Evolutionary conservation across 1,140 invertebrate genomes (phyloP), one percentile per base, ranked within the genome.

Genomic region (Sminthurides bifidus): DNA sequence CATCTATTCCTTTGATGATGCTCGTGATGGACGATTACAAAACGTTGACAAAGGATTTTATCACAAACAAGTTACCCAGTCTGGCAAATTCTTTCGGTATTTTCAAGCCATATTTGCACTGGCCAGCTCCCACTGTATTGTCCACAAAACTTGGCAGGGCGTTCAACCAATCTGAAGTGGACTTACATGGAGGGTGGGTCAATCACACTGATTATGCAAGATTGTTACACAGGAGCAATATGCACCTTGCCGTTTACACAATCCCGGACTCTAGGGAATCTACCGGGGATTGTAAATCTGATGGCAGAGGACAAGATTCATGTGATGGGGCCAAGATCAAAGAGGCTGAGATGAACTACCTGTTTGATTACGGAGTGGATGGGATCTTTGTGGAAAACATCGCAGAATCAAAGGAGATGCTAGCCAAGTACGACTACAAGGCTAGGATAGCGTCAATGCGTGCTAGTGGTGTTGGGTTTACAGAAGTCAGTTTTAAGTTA

Each of bases 321-420:
- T 14, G 52, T n/a, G 30, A 54, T 0, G 58, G 58, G 4, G 55
- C 53, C 38, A 44, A 26, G 1, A 27, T 59, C 5, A 60, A 60
- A 35, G 10, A 19, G n/a, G 41, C 44, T 23, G 60, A 61, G 46
- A n/a, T 61, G 6, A 55, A 46, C 21, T 55, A 59, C 27, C 59
- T 45, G 33, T 61, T 61, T 33, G 49, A 43, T 1, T 33, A 59
- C 37, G 60, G 60, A 0, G 57, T 61, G 2, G 60, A 61, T 19
- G 37, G 24, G 1, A 43, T 61, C 23, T 61, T 61, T 52, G 60
- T 56, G 3, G 60, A 61, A 48, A 61, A 61, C 41, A 53, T 61
- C 5, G 15, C 29, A 3, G 60, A 61, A 26, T 38, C 60, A 2
- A 50, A 29, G 5, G 60, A 61, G 33, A 4, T 58, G 4, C 23